Percentiles rank a stretch among this genome's conserved stretches.
These are phyloP conservation scores for Agelastica alni DNA, from an alignment of 2,888 invertebrate genomes.

Conservation along the genomic window DNA sequence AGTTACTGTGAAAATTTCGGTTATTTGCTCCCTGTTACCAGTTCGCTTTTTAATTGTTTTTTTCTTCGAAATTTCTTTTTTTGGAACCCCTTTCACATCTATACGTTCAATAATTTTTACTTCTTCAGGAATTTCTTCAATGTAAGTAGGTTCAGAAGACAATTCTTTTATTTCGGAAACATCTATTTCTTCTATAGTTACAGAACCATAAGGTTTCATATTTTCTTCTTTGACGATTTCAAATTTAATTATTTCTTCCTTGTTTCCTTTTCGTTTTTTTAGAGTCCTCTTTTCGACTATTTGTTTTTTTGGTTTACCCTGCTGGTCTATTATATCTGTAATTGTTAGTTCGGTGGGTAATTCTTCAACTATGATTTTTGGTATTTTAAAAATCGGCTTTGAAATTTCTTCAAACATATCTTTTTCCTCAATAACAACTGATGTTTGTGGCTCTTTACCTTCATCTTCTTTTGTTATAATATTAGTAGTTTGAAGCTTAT, in stretches of 20 bases:
- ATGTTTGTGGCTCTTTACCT: constrained; percentile 41
- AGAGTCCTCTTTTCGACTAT: constrained; percentile 50
- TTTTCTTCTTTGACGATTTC: constrained; percentile 55
- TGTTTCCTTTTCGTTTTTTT: constrained; percentile 44
- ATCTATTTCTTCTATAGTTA: constrained; percentile 52
- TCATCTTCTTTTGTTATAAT: constrained; percentile 44
- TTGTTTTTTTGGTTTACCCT: constrained; percentile 40
- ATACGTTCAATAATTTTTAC: constrained; percentile 44
- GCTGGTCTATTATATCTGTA: constrained; percentile 37
- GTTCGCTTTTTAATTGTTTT: constrained; percentile 48
- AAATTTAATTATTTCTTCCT: constrained; percentile 50
- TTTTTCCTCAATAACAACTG: constrained; percentile 41
- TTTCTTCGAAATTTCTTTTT: constrained; percentile 43
- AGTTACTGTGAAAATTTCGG: constrained; percentile 55
- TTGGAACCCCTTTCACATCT: constrained; percentile 48
- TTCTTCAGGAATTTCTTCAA: constrained; percentile 44
- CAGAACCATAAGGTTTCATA: constrained; percentile 54
- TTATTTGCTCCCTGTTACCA: constrained; percentile 47
- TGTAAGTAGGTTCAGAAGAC: constrained; percentile 28
- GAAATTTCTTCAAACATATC: constrained; percentile 41
- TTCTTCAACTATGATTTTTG: constrained; percentile 41
- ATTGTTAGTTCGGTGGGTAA: constrained; percentile 44
- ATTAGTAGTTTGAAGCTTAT: constrained; percentile 51
- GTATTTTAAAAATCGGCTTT: constrained; percentile 12
- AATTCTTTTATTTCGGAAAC: constrained; percentile 25